Percentiles rank a stretch among this genome's conserved stretches.
These are phyloP conservation scores for Paraplagusia blochii DNA, from an alignment of 2,113 vertebrate species.

Conservation along the genomic window DNA sequence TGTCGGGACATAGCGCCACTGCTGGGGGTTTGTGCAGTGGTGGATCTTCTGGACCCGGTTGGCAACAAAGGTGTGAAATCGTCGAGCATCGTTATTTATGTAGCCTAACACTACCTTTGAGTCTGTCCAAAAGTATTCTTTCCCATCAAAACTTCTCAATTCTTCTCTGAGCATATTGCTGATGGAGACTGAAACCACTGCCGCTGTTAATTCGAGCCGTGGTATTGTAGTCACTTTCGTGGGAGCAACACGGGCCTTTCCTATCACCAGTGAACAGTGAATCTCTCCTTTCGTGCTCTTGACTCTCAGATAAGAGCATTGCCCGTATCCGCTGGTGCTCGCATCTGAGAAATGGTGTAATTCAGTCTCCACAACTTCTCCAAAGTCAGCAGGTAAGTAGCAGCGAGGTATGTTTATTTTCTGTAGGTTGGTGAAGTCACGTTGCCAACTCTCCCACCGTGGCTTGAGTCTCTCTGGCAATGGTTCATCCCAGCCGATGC, in stretches of 20 bases:
- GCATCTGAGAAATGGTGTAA: constrained; percentile 16
- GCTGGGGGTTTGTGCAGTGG: not conserved
- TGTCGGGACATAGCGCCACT: constrained; percentile 4
- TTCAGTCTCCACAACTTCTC: not conserved
- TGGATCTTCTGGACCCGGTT: constrained; percentile 20
- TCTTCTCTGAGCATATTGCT: constrained; percentile 9
- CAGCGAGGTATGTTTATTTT: not conserved
- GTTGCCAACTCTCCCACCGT: not conserved
- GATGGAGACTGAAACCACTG: constrained; percentile 1
- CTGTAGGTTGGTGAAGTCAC: not conserved
- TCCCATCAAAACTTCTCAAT: not conserved
- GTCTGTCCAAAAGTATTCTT: constrained; percentile 7
- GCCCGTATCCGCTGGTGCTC: constrained; percentile 7
- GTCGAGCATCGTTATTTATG: constrained; percentile 5
- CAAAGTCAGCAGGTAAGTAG: constrained; percentile 1
- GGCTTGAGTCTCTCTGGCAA: not conserved
- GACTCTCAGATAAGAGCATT: constrained; percentile 9
- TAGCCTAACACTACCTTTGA: constrained; percentile 1
- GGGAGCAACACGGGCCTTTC: too few species aligned
- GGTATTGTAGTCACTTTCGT: too few species aligned
- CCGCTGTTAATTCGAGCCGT: constrained; percentile 1
- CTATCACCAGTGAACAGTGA: too few species aligned
- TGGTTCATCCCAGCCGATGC: not conserved
- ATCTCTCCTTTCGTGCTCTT: not conserved
- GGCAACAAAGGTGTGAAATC: constrained; percentile 17